A percentile compares a stretch with the other conserved stretches of the same genome.
These are phyloP conservation scores for Andrena bucephala DNA, from an alignment of 2,888 invertebrate genomes.

Conservation along the genomic window DNA sequence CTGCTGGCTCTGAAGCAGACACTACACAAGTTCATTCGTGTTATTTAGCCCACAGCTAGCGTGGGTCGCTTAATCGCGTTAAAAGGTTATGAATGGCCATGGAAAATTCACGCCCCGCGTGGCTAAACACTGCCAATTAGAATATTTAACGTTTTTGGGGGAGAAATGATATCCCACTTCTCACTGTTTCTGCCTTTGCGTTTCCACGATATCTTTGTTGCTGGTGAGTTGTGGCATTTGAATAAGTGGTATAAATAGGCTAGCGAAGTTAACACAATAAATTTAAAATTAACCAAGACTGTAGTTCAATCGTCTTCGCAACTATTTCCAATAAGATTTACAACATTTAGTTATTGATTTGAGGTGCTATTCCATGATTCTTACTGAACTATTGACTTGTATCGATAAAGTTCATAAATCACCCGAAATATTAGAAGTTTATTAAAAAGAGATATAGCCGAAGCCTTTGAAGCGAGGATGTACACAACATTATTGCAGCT, in stretches of 20 bases:
- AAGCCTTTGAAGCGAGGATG: no score
- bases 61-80: conserved; percentile 74
- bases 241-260: not conserved
- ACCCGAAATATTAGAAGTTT: no score
- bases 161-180: conserved; percentile 47
- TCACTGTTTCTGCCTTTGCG: conserved; percentile 8
- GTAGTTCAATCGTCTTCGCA: no score
- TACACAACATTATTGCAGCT: no score
- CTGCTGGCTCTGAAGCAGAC: conserved; percentile 48
- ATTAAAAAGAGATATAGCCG: no score
- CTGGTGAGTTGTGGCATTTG: not conserved
- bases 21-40: conserved; percentile 67
- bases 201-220: conserved; percentile 11
- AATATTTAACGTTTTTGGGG: conserved; percentile 68
- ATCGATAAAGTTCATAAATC: no score
- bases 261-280: not conserved
- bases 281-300: no score
- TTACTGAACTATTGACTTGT: no score
- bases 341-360: no score
- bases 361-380: no score
- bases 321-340: no score
- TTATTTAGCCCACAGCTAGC: conserved; percentile 71
- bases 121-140: conserved; percentile 69
- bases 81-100: conserved; percentile 76
- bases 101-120: conserved; percentile 60